Base-by-base conservation (phyloP, 2,888 invertebrate genomes). In the Lysandra coridon region DNA sequence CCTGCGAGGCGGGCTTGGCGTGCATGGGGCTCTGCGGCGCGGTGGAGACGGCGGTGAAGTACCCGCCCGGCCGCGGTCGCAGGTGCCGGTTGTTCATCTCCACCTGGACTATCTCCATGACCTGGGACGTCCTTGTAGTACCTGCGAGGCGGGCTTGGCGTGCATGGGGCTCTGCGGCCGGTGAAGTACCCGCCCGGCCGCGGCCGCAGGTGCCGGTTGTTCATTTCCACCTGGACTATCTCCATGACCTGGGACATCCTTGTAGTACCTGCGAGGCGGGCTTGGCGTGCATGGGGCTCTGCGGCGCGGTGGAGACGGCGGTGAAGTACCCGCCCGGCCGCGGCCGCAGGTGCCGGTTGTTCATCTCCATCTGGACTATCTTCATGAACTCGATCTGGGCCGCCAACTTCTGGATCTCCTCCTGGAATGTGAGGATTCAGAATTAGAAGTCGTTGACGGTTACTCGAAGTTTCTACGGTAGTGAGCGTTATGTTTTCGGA, bases 341-440 rank as follows among this genome's bases (percentile, higher is more conserved):
- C 81, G 98, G 98, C 85, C 98, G 97, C 84, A 98, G 92, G 90
- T 98, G 98, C 6, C 98, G 95, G 90, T 98, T 98, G 94, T 98
- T 97, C 95, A 98, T 96, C 91, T 98, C 98, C 98, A 98, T 98
- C 87, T 98, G 97, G 33, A 98, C 98, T 89, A 98, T 98, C 94
- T 98, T 98, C 98, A 98, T 98, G 91, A 98, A 98, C 90, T 98
- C 98, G 84, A 98, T 98, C 91, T 98, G 98, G 40, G 98, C 97
- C 0, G 98, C 98, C 82, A 98, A 92, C 88, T 98, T 98, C 86
- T 98, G 98, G 57, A 98, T 97, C 92, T 98, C 98, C 88, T 98
- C 98, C 98, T 98, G 89, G 1, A 82, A 79, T 69, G 17, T 64
- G 33, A 69, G 17, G 14, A 33, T 5, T 4, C 1, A 14, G 1